A percentile compares a stretch with the other conserved stretches of the same genome.
phyloP scores from a whole-genome alignment of 2,797 vertebrate species.

The Salmo trutta region DNA sequence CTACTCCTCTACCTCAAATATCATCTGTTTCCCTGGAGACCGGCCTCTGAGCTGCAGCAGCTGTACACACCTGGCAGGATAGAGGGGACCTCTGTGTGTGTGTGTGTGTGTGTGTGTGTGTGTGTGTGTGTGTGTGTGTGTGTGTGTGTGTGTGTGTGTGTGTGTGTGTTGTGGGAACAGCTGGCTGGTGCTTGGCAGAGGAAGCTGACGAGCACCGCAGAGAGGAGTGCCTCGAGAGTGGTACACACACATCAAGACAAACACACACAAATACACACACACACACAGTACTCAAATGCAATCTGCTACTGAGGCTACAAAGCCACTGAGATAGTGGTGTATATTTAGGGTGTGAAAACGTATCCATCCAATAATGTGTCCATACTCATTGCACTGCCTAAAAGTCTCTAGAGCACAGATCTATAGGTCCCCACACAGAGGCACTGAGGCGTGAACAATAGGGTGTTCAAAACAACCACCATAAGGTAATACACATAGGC shows the following conservation, averaged over 20 bases:
- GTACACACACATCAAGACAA: background rate
- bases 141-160: conserved; percentile 6
- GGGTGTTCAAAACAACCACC: background rate
- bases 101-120: conserved; percentile 7
- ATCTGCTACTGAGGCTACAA: conserved; percentile 2
- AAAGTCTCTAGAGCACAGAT: background rate
- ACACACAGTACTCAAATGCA: background rate
- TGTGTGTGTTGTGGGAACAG: conserved; percentile 44
- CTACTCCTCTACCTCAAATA: conserved; percentile 33
- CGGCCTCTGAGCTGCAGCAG: conserved; percentile 20
- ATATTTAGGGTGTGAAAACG: background rate
- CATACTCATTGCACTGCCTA: background rate
- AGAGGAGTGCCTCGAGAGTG: background rate
- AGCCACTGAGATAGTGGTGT: background rate
- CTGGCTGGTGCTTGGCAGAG: conserved; percentile 48
- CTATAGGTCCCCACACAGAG: background rate
- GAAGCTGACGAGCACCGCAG: conserved; percentile 13
- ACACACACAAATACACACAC: background rate
- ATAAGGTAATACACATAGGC: too few species aligned
- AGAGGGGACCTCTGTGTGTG: background rate
- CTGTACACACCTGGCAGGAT: conserved; percentile 38
- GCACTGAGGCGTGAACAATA: background rate
- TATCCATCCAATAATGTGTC: background rate
- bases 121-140: conserved; percentile 7
- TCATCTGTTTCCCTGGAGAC: conserved; percentile 49